Base-by-base conservation (phyloP, 2,888 invertebrate species). In the Leucophenga montana region DNA sequence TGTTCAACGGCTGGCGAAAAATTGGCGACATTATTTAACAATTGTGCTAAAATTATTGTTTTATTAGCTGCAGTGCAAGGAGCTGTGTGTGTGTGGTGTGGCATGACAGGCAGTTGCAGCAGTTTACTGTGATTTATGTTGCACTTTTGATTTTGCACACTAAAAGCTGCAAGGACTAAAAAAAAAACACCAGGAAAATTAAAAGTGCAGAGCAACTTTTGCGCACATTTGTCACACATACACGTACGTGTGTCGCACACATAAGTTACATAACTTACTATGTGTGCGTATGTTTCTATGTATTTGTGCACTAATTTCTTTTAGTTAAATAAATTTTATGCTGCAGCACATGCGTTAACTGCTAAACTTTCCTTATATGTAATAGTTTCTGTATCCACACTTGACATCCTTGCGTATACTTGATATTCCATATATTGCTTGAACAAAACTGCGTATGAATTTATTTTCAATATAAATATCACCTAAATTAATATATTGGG, bases 251-350 rank as follows among this genome's bases (percentile, higher is more conserved):
- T 54, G 22, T 14, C 65, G 18, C 16, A 46, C 22, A 46, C 48
- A 50, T 22, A 16, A 39, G 39, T 39, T 39, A 39, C 39, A 39
- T 39, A 39, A 39, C 1, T 5, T 39, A 5, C 1, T 65, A 8
- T 46, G 50, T 50, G n/a, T 50, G 50, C 27, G 18, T 33, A 67
- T 67, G 68, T 66, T 69, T 76, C 74, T 75, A 62, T 76, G 75
- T 69, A 61, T 66, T 70, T 70, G 54, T 74, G 82, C 73, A 76
- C 78, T 78, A 79, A 82, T 83, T 80, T 81, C 78, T 77, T 79
- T 83, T 74, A 77, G 75, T 79, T 78, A 82, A 77, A 80, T 82
- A 77, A 77, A 77, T 80, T 80, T 74, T 71, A 54, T 68, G 72
- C 62, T 79, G 79, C 81, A 75, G 73, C 80, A 75, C 74, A 78